These are phyloP conservation scores for Mongoloraphidia duomilia DNA, from an alignment of 2,888 invertebrate species.

Conservation along the genomic window DNA sequence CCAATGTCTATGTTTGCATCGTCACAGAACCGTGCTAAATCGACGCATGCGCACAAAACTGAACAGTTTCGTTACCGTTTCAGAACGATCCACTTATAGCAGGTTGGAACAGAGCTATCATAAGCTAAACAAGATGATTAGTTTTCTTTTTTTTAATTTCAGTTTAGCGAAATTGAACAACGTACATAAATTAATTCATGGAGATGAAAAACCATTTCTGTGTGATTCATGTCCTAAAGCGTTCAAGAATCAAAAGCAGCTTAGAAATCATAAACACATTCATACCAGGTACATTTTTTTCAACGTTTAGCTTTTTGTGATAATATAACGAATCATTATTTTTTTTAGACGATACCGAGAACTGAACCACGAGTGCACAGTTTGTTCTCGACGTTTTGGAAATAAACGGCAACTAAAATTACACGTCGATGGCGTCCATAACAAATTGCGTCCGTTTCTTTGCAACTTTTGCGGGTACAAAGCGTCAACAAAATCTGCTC, in stretches of 20 bases:
- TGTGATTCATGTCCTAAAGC: slow-evolving; percentile 57
- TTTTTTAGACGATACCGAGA: slow-evolving; percentile 6
- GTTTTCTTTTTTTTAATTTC: slow-evolving; percentile 14
- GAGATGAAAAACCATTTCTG: slow-evolving; percentile 42
- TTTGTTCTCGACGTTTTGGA: slow-evolving; percentile 43
- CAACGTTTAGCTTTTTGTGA: slow-evolving; percentile 14
- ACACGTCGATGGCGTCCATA: slow-evolving; percentile 49
- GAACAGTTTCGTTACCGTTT: no score
- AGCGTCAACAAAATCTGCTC: slow-evolving; percentile 45
- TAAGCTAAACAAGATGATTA: neutral
- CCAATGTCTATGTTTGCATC: no score
- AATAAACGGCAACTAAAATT: slow-evolving; percentile 35
- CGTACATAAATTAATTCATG: slow-evolving; percentile 63
- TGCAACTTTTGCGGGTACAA: slow-evolving; percentile 55
- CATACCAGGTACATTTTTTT: slow-evolving; percentile 33
- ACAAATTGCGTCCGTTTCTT: slow-evolving; percentile 47
- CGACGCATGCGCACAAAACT: no score
- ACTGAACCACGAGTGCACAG: slow-evolving; percentile 32
- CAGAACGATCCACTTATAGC: no score
- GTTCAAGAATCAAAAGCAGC: slow-evolving; percentile 67
- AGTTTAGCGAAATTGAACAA: slow-evolving; percentile 54
- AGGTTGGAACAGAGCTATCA: no score
- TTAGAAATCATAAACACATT: slow-evolving; percentile 57
- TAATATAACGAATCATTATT: slow-evolving; percentile 21
- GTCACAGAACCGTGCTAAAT: no score